A percentile compares a stretch with the other conserved stretches of the same genome.
Conservation (phyloP, 2,888 invertebrate species). For the Ecliptopera silaceata region DNA sequence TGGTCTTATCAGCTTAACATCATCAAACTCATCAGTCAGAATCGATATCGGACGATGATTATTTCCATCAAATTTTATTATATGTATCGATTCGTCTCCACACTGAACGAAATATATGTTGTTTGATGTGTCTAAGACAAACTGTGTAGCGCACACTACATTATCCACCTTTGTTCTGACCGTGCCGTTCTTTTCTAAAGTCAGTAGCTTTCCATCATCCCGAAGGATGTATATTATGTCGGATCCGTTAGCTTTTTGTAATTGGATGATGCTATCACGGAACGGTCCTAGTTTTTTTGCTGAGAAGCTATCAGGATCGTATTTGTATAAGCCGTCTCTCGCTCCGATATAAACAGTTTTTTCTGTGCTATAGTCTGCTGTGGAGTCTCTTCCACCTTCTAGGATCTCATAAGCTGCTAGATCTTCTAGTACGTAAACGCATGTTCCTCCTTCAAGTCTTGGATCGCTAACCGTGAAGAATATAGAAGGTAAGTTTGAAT, state of each 20-base stretch:
- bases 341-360: constrained; percentile 25
- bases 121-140: constrained; percentile 67
- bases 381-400: constrained; percentile 11
- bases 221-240: constrained; percentile 58
- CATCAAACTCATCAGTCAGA: constrained; percentile 52
- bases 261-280: constrained; percentile 59
- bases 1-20: constrained; percentile 57
- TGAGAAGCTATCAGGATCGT: constrained; percentile 50
- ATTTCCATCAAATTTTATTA: constrained; percentile 49
- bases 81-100: constrained; percentile 51
- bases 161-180: constrained; percentile 47
- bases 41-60: constrained; percentile 43
- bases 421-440: constrained; percentile 67
- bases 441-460: constrained; percentile 57
- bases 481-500: constrained; percentile 59
- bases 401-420: constrained; percentile 50
- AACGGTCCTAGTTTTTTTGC: constrained; percentile 62
- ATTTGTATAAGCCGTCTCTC: constrained; percentile 21
- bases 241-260: constrained; percentile 64
- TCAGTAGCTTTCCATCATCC: constrained; percentile 49
- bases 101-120: constrained; percentile 66
- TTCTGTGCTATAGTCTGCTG: constrained; percentile 34
- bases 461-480: constrained; percentile 62
- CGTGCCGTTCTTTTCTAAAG: constrained; percentile 57
- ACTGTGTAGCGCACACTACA: constrained; percentile 57